phyloP scores from a whole-genome alignment of 2,888 invertebrate genomes.

The Crepidodera aurea region DNA sequence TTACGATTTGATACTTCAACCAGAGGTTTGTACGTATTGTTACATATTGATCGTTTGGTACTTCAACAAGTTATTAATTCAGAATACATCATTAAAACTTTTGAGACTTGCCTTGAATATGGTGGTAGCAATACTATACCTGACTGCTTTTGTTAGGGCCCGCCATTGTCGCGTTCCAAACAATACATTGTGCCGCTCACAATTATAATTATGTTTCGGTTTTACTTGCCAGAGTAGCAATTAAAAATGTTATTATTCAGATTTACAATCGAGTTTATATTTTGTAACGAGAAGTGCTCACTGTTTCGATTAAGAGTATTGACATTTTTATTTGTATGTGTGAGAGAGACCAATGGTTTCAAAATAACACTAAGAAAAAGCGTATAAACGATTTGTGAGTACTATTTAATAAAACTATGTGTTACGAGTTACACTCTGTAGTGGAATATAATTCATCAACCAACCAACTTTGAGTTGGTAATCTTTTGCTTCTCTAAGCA shows the following conservation, averaged over 20 bases:
- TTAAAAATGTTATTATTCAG: slow-evolving; percentile 54
- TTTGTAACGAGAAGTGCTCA: slow-evolving; percentile 33
- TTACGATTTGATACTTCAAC: slow-evolving; percentile 21
- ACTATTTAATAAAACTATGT: too few relatives aligned
- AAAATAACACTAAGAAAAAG: too few relatives aligned
- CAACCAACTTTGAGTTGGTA: too few relatives aligned
- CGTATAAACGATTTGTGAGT: too few relatives aligned
- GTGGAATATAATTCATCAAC: too few relatives aligned
- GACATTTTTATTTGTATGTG: not conserved
- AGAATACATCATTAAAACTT: slow-evolving; percentile 63
- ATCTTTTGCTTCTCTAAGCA: too few relatives aligned
- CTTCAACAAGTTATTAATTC: slow-evolving; percentile 62
- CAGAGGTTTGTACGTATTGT: slow-evolving; percentile 46
- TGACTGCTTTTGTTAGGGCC: slow-evolving; percentile 58
- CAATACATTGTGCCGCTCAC: slow-evolving; percentile 60
- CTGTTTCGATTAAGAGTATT: slow-evolving; percentile 24
- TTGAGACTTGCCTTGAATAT: slow-evolving; percentile 62
- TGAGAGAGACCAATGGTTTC: too few relatives aligned
- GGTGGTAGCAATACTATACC: slow-evolving; percentile 59
- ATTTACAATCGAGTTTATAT: slow-evolving; percentile 39
- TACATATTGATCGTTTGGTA: slow-evolving; percentile 57
- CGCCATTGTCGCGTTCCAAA: slow-evolving; percentile 56
- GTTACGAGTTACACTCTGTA: too few relatives aligned
- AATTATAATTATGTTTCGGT: slow-evolving; percentile 62
- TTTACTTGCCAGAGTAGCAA: slow-evolving; percentile 58